Percentiles rank a stretch among this genome's conserved stretches.
Conservation (phyloP, 2,113 vertebrate genomes). For the Dicrurus megarhynchus region DNA sequence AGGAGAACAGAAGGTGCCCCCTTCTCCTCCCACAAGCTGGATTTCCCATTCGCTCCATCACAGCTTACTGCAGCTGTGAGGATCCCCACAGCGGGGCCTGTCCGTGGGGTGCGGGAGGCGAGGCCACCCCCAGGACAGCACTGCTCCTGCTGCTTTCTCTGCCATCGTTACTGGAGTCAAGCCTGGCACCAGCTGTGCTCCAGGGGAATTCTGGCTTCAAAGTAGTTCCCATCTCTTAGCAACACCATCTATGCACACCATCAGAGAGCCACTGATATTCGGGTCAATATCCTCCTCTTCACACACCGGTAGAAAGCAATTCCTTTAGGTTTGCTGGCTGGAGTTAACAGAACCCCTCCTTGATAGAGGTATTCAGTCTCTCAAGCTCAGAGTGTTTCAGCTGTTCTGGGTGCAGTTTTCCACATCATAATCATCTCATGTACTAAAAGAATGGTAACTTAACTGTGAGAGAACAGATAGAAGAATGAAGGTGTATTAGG, state of each 20-base stretch:
- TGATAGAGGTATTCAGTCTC: background rate
- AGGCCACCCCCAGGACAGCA: fast-evolving
- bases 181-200: background rate
- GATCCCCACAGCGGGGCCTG: fast-evolving
- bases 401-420: background rate
- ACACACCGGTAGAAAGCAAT: background rate
- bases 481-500: background rate
- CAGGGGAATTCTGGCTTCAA: background rate
- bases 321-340: background rate
- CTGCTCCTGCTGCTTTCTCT: no score
- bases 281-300: background rate
- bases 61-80: background rate
- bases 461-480: background rate
- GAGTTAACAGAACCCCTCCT: background rate
- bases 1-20: background rate
- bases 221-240: background rate
- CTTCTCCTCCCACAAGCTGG: fast-evolving
- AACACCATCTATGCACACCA: background rate
- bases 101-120: fast-evolving
- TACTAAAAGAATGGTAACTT: background rate
- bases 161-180: background rate
- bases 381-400: background rate
- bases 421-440: background rate
- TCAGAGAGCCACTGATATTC: background rate
- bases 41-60: background rate